Percentiles rank a stretch among this genome's conserved stretches.
Conservation (phyloP, 2,797 vertebrate species). For the Takifugu rubripes region DNA sequence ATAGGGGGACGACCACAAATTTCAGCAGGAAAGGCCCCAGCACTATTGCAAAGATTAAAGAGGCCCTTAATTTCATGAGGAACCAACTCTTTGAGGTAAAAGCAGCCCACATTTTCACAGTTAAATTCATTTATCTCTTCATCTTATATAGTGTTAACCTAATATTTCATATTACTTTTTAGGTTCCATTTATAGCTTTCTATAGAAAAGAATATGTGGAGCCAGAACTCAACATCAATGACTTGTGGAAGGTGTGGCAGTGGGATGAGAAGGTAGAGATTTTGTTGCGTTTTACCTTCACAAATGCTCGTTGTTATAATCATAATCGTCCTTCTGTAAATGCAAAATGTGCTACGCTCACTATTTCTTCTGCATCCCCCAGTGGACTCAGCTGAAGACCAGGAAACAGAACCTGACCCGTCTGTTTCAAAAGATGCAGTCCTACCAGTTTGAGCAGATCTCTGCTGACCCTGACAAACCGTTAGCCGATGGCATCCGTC, state of each 20-base stretch:
- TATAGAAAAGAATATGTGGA: conserved; percentile 99
- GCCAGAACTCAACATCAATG: conserved; percentile 97
- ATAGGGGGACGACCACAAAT: conserved; percentile 89
- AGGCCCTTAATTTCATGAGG: conserved; percentile 98
- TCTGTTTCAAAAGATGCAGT: conserved; percentile 97
- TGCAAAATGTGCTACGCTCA: too few relatives aligned
- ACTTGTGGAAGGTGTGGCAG: conserved; percentile 98
- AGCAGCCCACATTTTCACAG: background rate
- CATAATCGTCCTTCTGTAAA: too few relatives aligned
- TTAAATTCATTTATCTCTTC: background rate
- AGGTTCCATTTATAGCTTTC: conserved; percentile 99
- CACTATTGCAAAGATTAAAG: conserved; percentile 98
- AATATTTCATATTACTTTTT: background rate
- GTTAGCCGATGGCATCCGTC: conserved; percentile 92
- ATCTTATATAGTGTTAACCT: background rate
- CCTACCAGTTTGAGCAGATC: conserved; percentile 97
- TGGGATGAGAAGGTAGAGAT: conserved; percentile 96
- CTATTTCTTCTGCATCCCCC: conserved; percentile 5
- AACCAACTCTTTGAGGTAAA: conserved; percentile 98
- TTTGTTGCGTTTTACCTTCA: background rate
- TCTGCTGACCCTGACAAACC: conserved; percentile 98
- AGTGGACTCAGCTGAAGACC: conserved; percentile 98
- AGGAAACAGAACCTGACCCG: conserved; percentile 96
- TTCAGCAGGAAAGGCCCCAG: conserved; percentile 96
- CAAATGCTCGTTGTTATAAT: background rate